Evolutionary conservation across 2,113 vertebrate species (phyloP).

Genomic region (Centropus unirufus): DNA sequence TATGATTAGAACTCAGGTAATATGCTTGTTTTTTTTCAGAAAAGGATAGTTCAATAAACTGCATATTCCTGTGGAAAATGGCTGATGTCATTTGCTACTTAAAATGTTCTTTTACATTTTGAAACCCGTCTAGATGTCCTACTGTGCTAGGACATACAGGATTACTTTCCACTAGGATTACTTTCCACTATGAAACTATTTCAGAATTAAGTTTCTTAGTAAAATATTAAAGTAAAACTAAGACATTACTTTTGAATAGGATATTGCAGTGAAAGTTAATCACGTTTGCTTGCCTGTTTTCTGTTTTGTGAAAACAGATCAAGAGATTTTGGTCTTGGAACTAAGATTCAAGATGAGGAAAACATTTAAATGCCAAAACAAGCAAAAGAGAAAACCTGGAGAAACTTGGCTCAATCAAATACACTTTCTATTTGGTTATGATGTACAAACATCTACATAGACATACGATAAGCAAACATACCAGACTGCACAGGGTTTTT

Average conservation of each 20-base stretch:
- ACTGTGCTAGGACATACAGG: background rate
- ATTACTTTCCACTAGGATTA: background rate
- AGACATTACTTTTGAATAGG: background rate
- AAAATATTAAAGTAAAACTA: background rate
- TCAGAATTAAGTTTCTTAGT: background rate
- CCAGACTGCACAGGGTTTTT: background rate
- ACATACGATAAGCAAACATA: background rate
- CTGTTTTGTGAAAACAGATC: background rate
- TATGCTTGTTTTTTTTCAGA: background rate
- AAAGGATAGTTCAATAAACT: background rate
- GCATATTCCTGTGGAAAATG: background rate
- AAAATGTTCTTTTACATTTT: background rate
- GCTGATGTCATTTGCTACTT: background rate
- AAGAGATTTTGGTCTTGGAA: background rate
- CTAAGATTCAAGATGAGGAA: background rate
- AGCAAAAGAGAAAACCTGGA: background rate
- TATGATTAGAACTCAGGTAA: background rate
- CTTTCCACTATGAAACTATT: background rate
- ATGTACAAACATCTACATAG: background rate
- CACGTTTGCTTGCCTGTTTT: background rate
- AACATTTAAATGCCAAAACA: background rate
- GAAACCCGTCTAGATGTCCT: background rate
- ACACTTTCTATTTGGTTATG: background rate
- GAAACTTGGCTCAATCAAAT: background rate
- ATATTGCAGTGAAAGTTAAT: background rate